Conservation (phyloP, 2,113 vertebrate species). For the Myotis yumanensis region DNA sequence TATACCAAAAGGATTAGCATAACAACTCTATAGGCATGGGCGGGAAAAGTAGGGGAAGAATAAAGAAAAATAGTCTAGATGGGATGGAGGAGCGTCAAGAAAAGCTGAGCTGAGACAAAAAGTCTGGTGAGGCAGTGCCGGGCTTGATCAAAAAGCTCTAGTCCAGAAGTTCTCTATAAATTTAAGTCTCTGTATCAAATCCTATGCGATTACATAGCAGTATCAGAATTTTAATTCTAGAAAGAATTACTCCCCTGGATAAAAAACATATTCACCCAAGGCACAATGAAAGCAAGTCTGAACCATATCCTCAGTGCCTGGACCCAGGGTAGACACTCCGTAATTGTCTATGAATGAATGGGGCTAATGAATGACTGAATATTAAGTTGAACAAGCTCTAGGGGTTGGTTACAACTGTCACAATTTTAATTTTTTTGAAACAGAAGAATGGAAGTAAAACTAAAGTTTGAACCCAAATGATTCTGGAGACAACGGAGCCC, state of each 20-base stretch:
- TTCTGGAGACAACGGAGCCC: neutral
- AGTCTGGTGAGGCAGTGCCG: neutral
- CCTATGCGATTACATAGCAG: neutral
- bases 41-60: neutral
- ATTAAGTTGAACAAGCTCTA: neutral
- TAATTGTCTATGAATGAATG: neutral
- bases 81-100: neutral
- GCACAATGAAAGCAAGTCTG: neutral
- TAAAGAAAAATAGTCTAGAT: neutral
- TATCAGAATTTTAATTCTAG: constrained; percentile 28
- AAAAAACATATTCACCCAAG: neutral
- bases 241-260: neutral
- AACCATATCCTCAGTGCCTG: neutral
- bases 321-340: neutral
- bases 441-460: neutral
- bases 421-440: constrained; percentile 1
- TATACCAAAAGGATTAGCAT: neutral
- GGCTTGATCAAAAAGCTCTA: neutral
- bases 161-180: neutral
- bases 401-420: neutral
- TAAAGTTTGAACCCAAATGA: neutral
- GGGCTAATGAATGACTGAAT: neutral
- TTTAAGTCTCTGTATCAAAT: neutral
- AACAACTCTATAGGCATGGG: neutral
- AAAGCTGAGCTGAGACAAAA: neutral